phyloP scores from a whole-genome alignment of 2,888 invertebrate genomes.

The Lamproptera curius region DNA sequence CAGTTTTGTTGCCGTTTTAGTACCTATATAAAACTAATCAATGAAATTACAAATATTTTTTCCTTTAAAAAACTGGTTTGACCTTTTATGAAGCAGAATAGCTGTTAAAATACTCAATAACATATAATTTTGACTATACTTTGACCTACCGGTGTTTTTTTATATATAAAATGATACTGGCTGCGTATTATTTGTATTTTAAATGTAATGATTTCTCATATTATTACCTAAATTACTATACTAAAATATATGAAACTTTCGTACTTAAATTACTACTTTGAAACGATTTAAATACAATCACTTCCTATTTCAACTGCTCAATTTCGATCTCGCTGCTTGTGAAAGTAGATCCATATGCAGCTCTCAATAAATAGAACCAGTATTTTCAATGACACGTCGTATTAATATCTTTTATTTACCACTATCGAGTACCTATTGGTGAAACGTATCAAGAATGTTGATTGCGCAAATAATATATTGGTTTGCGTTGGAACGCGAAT shows the following conservation, averaged over 20 bases:
- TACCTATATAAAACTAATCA: background rate
- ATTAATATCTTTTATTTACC: conserved; percentile 12
- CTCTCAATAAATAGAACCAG: conserved; percentile 18
- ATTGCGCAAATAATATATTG: background rate
- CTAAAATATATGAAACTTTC: too few relatives aligned
- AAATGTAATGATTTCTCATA: too few relatives aligned
- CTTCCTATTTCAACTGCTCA: conserved; percentile 17
- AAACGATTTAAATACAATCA: too few relatives aligned
- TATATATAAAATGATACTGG: too few relatives aligned
- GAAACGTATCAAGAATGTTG: background rate
- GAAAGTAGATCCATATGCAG: conserved; percentile 18
- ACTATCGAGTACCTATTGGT: background rate
- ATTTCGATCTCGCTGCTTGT: conserved; percentile 7
- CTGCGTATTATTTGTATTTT: too few relatives aligned
- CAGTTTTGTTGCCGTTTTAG: background rate
- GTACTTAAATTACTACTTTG: too few relatives aligned
- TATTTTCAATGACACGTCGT: conserved; percentile 16
- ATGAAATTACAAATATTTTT: background rate
- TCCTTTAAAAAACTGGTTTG: background rate
- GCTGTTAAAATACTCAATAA: background rate
- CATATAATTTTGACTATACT: background rate
- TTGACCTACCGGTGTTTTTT: too few relatives aligned
- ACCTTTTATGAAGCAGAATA: background rate
- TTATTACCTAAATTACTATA: too few relatives aligned
- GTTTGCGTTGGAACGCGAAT: too few relatives aligned